A percentile compares a stretch with the other conserved stretches of the same genome.
Evolutionary conservation across 2,888 invertebrate genomes (phyloP).

Genomic region (Meganola albula): DNA sequence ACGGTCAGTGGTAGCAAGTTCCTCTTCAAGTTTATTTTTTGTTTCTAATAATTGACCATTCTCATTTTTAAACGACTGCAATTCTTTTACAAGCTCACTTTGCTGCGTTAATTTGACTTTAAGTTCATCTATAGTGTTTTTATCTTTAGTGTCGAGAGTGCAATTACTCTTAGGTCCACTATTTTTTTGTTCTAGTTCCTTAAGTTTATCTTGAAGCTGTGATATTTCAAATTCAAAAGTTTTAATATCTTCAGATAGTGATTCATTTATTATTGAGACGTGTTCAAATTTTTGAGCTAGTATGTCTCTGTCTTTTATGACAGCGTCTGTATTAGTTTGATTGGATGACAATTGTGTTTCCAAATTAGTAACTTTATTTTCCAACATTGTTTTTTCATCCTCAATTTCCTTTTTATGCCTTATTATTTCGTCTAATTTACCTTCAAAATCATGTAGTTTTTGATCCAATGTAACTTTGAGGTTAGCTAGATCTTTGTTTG

Average conservation of each 20-base stretch:
- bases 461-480: constrained; percentile 20
- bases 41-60: constrained; percentile 38
- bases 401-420: constrained; percentile 32
- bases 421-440: constrained; percentile 20
- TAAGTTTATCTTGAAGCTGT: constrained; percentile 26
- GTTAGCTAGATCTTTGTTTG: constrained; percentile 21
- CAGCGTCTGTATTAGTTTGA: constrained; percentile 4
- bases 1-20: constrained; percentile 43
- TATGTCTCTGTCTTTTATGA: constrained; percentile 30
- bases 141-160: not conserved
- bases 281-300: constrained; percentile 29
- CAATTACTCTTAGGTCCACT: constrained; percentile 31
- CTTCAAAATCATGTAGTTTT: constrained; percentile 25
- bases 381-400: constrained; percentile 35
- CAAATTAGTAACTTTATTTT: constrained; percentile 31
- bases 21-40: constrained; percentile 45
- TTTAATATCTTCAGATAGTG: constrained; percentile 30
- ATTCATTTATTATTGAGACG: constrained; percentile 35
- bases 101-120: constrained; percentile 37
- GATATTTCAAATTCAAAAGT: constrained; percentile 31
- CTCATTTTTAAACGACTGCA: constrained; percentile 41
- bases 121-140: constrained; percentile 27
- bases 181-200: constrained; percentile 34
- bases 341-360: constrained; percentile 24
- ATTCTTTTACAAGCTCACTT: constrained; percentile 37